Evolutionary conservation across 2,888 invertebrate genomes (phyloP).

Genomic region (Trichacis sp.): DNA sequence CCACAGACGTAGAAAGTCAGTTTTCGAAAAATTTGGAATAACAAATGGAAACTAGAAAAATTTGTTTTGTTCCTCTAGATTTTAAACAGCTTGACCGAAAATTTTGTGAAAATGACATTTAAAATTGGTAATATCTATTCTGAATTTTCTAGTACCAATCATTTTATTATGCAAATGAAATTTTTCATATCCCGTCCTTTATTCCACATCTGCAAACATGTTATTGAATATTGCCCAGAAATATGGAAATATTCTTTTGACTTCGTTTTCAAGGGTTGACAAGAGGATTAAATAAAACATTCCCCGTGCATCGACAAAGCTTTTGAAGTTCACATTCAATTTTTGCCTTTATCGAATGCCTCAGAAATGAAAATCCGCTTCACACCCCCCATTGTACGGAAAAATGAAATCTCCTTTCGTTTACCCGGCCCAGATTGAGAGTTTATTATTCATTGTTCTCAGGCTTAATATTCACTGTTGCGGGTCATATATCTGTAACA

Average conservation of each 20-base stretch:
- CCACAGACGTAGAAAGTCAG: too few species aligned
- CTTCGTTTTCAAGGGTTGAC: not conserved
- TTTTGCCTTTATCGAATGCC: not conserved
- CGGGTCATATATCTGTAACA: constrained; percentile 29
- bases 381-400: not conserved
- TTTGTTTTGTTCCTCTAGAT: too few species aligned
- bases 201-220: not conserved
- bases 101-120: too few species aligned
- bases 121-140: too few species aligned
- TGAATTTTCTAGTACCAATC: too few species aligned
- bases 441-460: constrained; percentile 45
- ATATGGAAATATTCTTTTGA: not conserved
- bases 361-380: not conserved
- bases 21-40: too few species aligned
- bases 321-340: not conserved
- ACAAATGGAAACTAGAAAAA: too few species aligned
- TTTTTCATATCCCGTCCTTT: too few species aligned
- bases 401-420: too few species aligned
- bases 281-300: not conserved
- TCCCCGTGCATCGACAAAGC: not conserved
- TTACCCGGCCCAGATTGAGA: too few species aligned
- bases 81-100: too few species aligned
- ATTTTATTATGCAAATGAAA: too few species aligned
- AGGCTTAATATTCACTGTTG: constrained; percentile 38
- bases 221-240: not conserved